Base-by-base conservation (phyloP, 2,113 vertebrate species). In the Mastomys natalensis region DNA sequence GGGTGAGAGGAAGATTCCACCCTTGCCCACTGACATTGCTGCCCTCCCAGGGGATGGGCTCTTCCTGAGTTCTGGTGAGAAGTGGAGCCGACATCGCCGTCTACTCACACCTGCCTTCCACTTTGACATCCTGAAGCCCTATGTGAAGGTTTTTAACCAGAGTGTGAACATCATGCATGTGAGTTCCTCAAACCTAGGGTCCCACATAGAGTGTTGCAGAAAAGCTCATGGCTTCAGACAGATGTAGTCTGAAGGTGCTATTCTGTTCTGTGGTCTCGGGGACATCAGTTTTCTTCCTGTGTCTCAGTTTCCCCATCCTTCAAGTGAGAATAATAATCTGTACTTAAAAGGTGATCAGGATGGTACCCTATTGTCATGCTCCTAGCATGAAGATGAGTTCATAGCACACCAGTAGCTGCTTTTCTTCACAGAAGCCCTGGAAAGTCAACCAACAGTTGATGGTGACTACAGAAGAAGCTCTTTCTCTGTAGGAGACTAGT, bases 81-180 rank as follows among this genome's bases (percentile, higher is more conserved):
- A 98, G 48, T 99, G 99, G 99, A 97, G 60, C 0, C 98, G 93
- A 8, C 99, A 97, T 43, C 98, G 99, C 1, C 98, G 98, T 3
- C 96, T 99, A 87, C 98, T 99, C 81, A 99, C 98, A 0, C 99
- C 99, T 0, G 99, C 99, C 17, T 99, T 99, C 97, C 99, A 99
- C 64, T 99, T 99, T 26, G 98, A 99, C 34, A 98, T 99, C 90
- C 97, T 99, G 72, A 99, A 99, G 97, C 96, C 93, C 85, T 99
- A 99, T 48, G 3, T 99, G 10, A 29, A 87, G 13, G 87, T 97
- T 13, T 99, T 99, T 93, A 99, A 98, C 97, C 93, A 97, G 53
- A 99, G 99, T 4, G 82, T 98, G 11, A 87, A 98, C 66, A 98
- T 97, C 97, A 98, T 99, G 99, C 99, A 99, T 0, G 99, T 99